Base-by-base conservation (phyloP, 1,140 invertebrate genomes). In the Lasioglossum albipes region DNA sequence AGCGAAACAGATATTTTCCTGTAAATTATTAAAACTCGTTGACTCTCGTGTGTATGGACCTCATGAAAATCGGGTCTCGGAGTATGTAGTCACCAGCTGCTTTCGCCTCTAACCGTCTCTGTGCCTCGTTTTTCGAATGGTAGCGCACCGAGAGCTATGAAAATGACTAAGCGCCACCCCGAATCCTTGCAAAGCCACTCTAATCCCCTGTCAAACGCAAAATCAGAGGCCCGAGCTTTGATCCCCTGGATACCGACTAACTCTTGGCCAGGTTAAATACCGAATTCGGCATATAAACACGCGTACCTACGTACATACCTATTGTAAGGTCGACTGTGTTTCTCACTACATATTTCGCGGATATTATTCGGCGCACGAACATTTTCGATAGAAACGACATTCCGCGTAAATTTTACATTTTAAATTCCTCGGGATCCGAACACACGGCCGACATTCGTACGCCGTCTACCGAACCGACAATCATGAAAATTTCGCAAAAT, bases 121-220 rank as follows among this genome's bases (percentile, higher is more conserved):
- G 18, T 76, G 31, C 7, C 57, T 66, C 20, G 36, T 61, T 52
- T 82, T 72, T 59, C 77, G 27, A 76, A 76, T 54, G 31, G 76
- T 68, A 64, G 74, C 61, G 77, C 73, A 79, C 69, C 69, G 57
- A 77, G 82, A 61, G 80, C 81, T 72, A 85, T 84, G 82, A 83
- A 84, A 84, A 85, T 84, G 78, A 84, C 91, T 91, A 91, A 91
- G 83, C 89, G 86, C 81, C 79, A 87, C 42, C 77, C 86, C 82
- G 88, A 89, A 90, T 91, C 84, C 87, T 79, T 73, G 85, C 72
- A 82, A 91, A 92, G 87, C 85, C 88, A 80, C 84, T 88, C 82
- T 90, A 90, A 92, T 91, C 88, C 88, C 78, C 83, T 83, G 84
- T 86, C 88, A 89, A 91, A 91, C 84, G 87, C 84, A 86, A 90